Percentiles rank a stretch among this genome's conserved stretches.
phyloP scores from a whole-genome alignment of 2,888 invertebrate genomes.

The Aethes cnicana region DNA sequence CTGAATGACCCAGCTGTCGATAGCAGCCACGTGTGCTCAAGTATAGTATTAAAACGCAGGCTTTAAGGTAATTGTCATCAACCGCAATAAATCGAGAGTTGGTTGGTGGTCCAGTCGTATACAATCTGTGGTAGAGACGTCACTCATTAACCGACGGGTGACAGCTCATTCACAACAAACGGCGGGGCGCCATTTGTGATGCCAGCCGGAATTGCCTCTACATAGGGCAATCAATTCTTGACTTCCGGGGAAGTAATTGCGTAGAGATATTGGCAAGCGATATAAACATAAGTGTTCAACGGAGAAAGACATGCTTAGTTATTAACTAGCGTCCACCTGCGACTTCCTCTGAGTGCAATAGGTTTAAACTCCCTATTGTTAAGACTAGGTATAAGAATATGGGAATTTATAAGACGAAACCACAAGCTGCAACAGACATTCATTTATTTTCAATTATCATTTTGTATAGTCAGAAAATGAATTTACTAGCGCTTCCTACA shows the following conservation, averaged over 20 bases:
- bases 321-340: no score
- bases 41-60: background rate
- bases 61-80: constrained; percentile 12
- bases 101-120: constrained; percentile 53
- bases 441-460: no score
- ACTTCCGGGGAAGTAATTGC: constrained; percentile 48
- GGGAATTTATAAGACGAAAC: no score
- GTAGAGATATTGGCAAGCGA: constrained; percentile 9
- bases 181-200: constrained; percentile 62
- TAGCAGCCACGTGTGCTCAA: constrained; percentile 21
- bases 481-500: no score
- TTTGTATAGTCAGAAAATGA: no score
- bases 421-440: no score
- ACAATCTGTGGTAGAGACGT: no score
- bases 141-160: constrained; percentile 66
- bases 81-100: constrained; percentile 40
- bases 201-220: constrained; percentile 60
- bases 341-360: no score
- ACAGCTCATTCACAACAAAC: constrained; percentile 77
- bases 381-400: no score
- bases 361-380: no score
- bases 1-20: constrained; percentile 21
- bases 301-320: no score
- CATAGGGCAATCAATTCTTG: constrained; percentile 70
- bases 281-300: no score